Evolutionary conservation across 2,113 vertebrate genomes (phyloP).

Genomic region (Micronisus gabar): DNA sequence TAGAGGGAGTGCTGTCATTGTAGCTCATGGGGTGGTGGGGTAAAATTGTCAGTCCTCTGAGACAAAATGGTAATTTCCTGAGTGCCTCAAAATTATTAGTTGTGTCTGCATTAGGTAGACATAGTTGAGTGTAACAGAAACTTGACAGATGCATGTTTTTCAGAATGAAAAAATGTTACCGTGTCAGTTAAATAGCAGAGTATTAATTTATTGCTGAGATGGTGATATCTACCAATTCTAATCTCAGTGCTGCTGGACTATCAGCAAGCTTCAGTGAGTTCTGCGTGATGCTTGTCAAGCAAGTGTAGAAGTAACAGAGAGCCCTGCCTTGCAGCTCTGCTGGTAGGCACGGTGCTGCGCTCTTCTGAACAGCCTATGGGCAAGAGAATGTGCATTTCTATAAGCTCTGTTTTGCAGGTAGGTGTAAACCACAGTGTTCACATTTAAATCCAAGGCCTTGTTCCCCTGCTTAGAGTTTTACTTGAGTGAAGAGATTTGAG

Average conservation of each 20-base stretch:
- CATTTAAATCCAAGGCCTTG: background rate
- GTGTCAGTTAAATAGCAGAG: background rate
- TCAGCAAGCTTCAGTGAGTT: background rate
- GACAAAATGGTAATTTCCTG: background rate
- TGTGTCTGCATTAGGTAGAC: background rate
- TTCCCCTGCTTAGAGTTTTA: background rate
- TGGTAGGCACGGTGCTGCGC: accelerated
- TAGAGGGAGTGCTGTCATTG: background rate
- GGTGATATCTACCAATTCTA: background rate
- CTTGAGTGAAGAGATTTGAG: background rate
- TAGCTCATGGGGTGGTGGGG: background rate
- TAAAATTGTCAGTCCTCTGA: background rate
- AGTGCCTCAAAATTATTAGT: background rate
- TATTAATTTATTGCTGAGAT: background rate
- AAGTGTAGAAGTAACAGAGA: accelerated
- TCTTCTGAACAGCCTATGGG: background rate
- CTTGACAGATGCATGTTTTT: background rate
- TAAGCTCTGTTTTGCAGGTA: background rate
- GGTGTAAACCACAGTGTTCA: background rate
- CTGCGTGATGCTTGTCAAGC: accelerated
- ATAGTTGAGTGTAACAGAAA: background rate
- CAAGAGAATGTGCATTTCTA: accelerated
- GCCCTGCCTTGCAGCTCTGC: background rate
- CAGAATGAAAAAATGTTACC: background rate
- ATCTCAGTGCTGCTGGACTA: background rate